phyloP scores from a whole-genome alignment of 2,113 vertebrate genomes.

The Hyperopisus bebe region DNA sequence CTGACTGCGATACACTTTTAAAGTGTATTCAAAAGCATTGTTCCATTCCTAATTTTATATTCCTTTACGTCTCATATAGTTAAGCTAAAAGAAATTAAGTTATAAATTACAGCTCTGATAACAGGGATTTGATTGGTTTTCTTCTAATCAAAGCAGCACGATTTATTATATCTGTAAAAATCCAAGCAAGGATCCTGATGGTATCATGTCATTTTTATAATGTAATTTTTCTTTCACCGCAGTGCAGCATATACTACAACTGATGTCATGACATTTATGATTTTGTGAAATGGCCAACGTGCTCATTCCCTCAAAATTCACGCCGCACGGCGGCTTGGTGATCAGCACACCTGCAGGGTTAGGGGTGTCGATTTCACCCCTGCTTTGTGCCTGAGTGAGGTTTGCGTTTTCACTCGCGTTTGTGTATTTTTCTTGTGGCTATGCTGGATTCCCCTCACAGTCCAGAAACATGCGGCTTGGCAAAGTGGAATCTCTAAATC shows the following conservation, averaged over 20 bases:
- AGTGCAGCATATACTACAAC: neutral
- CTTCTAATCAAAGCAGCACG: constrained; percentile 37
- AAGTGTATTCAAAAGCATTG: neutral
- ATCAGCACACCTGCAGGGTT: neutral
- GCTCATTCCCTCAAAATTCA: neutral
- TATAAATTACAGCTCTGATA: constrained; percentile 49
- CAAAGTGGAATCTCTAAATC: neutral
- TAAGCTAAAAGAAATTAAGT: constrained; percentile 45
- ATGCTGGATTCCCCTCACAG: neutral
- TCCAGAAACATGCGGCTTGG: neutral
- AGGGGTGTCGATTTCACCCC: neutral
- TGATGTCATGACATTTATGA: neutral
- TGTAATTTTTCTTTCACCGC: constrained; percentile 38
- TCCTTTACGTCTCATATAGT: constrained; percentile 33
- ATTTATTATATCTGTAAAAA: constrained; percentile 42
- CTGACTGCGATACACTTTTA: neutral
- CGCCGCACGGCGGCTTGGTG: neutral
- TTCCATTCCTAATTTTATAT: constrained; percentile 26
- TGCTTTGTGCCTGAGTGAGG: neutral
- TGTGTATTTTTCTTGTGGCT: neutral
- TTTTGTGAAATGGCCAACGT: neutral
- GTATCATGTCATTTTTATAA: constrained; percentile 53
- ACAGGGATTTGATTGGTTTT: constrained; percentile 42
- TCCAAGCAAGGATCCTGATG: neutral
- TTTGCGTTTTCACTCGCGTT: neutral